Evolutionary conservation across 2,113 vertebrate genomes (phyloP), one percentile per base, ranked within the genome.

Genomic region (Notothenia coriiceps): DNA sequence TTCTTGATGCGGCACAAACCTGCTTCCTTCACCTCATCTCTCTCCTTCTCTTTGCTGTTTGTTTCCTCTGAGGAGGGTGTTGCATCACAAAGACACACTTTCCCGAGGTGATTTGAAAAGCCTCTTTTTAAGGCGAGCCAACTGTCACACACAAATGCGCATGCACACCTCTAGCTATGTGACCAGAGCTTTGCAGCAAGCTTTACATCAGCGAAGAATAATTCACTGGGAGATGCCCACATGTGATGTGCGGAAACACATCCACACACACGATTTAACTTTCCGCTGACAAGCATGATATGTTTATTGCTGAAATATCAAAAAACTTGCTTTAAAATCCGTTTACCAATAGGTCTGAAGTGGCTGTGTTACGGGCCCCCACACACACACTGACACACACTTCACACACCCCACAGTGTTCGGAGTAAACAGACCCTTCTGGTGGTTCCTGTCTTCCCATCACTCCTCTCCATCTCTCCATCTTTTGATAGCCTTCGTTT

Each of bases 101-200:
- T 68, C 85, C 88, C 55, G 51, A 18, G 62, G 83, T 52, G 50
- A 84, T 63, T 66, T 60, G 12, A 71, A 70, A 70, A 83, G 63
- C 50, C 52, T 77, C 70, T 70, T 82, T 85, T 79, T 82, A 89
- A 84, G 80, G 85, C 64, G 35, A 83, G 79, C 77, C 73, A 84
- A 87, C 88, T 86, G 74, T 86, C 84, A 60, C 77, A 71, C 65
- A 56, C 22, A 80, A 60, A 84, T 54, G 44, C 1, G 20, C 65
- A 75, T 35, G 5, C 75, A 76, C 61, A 80, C 80, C 73, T 83
- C 68, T 20, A 71, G 83, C 82, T 72, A 54, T 78, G 70, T 77
- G 73, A 74, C 82, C 61, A 12, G 80, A 68, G 77, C 56, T 75
- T 77, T 50, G 70, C 20, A 66, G 55, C 7, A 5, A 63, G 78